These are phyloP conservation scores for Drosophila orena DNA, from an alignment of 1,140 invertebrate genomes.

Conservation along the genomic window DNA sequence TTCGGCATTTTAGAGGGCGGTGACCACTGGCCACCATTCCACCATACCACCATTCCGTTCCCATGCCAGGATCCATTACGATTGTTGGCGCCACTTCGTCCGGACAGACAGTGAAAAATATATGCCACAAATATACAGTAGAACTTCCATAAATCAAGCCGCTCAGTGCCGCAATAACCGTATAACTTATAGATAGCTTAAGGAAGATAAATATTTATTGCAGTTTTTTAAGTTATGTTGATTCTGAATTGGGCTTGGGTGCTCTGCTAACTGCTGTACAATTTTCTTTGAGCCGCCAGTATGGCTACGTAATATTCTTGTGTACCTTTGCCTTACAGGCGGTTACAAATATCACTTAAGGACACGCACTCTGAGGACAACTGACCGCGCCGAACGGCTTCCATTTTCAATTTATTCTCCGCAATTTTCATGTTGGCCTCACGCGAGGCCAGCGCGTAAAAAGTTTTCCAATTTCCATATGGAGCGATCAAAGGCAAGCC, in stretches of 20 bases:
- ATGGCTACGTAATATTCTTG: background rate
- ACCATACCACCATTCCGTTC: background rate
- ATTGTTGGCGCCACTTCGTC: slow-evolving; percentile 66
- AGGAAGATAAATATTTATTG: background rate
- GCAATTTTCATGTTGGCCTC: slow-evolving; percentile 38
- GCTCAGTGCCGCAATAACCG: slow-evolving; percentile 3
- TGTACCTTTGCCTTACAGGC: background rate
- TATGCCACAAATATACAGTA: slow-evolving; percentile 32
- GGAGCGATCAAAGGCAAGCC: slow-evolving; percentile 67
- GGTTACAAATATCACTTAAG: slow-evolving; percentile 20
- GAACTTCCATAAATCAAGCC: background rate
- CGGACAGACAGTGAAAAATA: slow-evolving; percentile 52
- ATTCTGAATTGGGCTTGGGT: too few species aligned
- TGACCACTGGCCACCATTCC: slow-evolving; percentile 27
- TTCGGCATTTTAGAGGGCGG: slow-evolving; percentile 34
- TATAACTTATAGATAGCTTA: background rate
- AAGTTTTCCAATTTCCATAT: slow-evolving; percentile 80
- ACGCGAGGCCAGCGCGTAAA: slow-evolving; percentile 67
- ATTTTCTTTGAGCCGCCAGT: too few species aligned
- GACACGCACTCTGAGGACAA: slow-evolving; percentile 65
- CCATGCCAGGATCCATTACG: slow-evolving; percentile 56
- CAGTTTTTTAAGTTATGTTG: background rate
- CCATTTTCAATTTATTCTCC: slow-evolving; percentile 16
- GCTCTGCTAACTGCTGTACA: background rate
- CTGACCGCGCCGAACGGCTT: slow-evolving; percentile 24